These are phyloP conservation scores for Phylloscopus trochiloides DNA, from an alignment of 2,113 vertebrate species.

Conservation along the genomic window DNA sequence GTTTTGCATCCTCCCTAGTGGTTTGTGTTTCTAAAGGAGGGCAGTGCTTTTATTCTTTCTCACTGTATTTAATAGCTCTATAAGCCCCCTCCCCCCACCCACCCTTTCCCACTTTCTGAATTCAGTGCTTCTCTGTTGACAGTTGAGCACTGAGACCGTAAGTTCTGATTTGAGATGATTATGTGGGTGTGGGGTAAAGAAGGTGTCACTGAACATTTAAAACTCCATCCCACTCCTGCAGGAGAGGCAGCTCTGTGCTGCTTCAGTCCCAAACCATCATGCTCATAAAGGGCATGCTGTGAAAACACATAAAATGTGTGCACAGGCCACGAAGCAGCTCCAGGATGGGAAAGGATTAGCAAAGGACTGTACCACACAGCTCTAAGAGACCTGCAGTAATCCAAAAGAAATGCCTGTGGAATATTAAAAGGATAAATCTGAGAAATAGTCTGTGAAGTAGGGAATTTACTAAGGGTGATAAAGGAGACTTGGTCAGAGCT, in stretches of 20 bases:
- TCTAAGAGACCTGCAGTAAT: not conserved
- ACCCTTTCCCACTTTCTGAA: not conserved
- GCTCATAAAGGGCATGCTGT: not conserved
- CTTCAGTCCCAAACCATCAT: not conserved
- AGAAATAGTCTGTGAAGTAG: not conserved
- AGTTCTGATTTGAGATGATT: not conserved
- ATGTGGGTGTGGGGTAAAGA: not conserved
- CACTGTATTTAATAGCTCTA: not conserved
- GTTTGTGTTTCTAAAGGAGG: not conserved
- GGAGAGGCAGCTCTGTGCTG: not conserved
- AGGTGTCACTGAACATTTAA: not conserved
- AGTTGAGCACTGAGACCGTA: not conserved
- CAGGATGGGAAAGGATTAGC: not conserved
- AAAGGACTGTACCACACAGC: not conserved
- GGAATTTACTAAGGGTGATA: not conserved
- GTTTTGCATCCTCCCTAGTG: not conserved
- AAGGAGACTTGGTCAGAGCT: not conserved
- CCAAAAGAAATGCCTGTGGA: not conserved
- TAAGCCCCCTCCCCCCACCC: accelerated
- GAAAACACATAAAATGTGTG: not conserved
- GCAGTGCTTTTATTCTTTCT: not conserved
- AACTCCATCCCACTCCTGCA: constrained; percentile 18
- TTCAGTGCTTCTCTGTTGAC: not conserved
- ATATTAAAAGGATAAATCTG: not conserved
- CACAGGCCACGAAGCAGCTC: not conserved